Base-by-base conservation (phyloP, 2,113 vertebrate species). In the Phycodurus eques region DNA sequence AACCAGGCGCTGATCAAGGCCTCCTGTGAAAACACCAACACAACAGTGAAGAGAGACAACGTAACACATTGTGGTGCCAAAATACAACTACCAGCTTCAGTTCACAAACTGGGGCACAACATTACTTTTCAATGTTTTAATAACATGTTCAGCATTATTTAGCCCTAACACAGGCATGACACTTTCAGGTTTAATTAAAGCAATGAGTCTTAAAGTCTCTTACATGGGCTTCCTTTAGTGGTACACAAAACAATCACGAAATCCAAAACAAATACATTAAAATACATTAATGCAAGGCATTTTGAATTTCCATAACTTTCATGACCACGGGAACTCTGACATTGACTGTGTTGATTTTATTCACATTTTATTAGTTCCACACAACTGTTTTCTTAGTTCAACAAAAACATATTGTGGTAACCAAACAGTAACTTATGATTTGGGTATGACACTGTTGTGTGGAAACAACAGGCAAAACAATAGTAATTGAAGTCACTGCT, bases 1-100 rank as follows among this genome's bases (percentile, higher is more conserved):
- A 99, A 94, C 97, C 97, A 99, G 4, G 93, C 93, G 77, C 95
- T 98, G 77, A 98, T 88, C 79, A 98, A 86, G 1, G 96, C 96
- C 81, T 99, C 98, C 98, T 99, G 87, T 9, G 64, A 84, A 70
- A 69, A 76, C 27, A 79, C 46, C 11, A 76, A 44, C 13, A 65
- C 51, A 71, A 73, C 44, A 56, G 33, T 67, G 6, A 76, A 67
- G 53, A 70, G 43, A 53, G 64, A 35, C 57, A 13, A 14, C 12
- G 56, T 7, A 69, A 43, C 20, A 60, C 35, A 68, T 43, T 42
- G 49, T 56, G 33, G 60, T n/a, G 67, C n/a, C 73, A 15, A 63
- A 64, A 79, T 53, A 76, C 17, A 60, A 59, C 56, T 42, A n/a
- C 10, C 15, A 63, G 22, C 51, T 22, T 62, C 10, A 68, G 66